Conservation (phyloP, 2,888 invertebrate genomes). For the Gisinianus flammeolus region DNA sequence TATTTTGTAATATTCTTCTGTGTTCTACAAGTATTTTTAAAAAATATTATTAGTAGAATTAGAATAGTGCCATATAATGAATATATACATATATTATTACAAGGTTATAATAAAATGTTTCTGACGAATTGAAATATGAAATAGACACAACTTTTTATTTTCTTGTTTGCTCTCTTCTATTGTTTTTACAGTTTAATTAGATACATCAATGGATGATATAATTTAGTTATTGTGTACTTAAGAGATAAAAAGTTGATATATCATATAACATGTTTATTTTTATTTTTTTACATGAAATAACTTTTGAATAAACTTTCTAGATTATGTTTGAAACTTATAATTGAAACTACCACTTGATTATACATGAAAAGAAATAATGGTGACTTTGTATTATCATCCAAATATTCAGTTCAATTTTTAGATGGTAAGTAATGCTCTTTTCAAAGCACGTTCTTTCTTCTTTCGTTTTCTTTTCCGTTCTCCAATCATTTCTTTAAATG, state of each 20-base stretch:
- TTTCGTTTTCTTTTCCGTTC: conserved; percentile 70
- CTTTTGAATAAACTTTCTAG: background rate
- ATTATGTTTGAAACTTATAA: background rate
- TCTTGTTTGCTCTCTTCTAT: background rate
- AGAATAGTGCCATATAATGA: no score
- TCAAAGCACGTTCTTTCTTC: conserved; percentile 69
- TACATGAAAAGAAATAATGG: no score
- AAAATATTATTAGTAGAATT: no score
- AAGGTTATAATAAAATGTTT: no score
- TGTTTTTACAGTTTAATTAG: no score
- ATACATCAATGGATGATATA: background rate
- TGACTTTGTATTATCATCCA: background rate
- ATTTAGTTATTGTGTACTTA: background rate
- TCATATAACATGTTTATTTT: background rate
- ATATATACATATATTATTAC: no score
- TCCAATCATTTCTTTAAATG: conserved; percentile 76
- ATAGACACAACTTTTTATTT: background rate
- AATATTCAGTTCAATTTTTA: conserved; percentile 46
- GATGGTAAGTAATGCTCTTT: conserved; percentile 67
- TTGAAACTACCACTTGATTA: background rate
- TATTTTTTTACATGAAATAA: background rate
- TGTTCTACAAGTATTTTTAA: no score
- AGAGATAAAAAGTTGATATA: background rate
- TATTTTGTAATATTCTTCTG: no score
- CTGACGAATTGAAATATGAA: no score